phyloP scores from a whole-genome alignment of 2,113 vertebrate genomes.

The Atherinomorus stipes region DNA sequence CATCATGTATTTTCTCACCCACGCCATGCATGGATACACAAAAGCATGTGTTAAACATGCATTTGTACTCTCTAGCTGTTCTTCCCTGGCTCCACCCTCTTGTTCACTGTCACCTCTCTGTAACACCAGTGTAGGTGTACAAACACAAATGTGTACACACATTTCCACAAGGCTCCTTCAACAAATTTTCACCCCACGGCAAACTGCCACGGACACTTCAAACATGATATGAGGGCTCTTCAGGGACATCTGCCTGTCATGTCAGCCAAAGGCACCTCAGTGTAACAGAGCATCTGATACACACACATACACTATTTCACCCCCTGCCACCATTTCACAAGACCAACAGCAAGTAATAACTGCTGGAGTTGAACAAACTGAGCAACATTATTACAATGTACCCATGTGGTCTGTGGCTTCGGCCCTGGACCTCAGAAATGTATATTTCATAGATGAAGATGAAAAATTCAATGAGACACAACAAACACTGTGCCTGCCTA shows the following conservation, averaged over 20 bases:
- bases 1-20: slow-evolving; percentile 29
- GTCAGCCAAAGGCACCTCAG: slow-evolving; percentile 40
- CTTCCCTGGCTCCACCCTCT: slow-evolving; percentile 6
- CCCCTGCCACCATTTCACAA: not conserved
- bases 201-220: slow-evolving; percentile 57
- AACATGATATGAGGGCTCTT: slow-evolving; percentile 68
- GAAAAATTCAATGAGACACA: slow-evolving; percentile 76
- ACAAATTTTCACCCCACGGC: slow-evolving; percentile 50
- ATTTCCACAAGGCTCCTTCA: slow-evolving; percentile 37
- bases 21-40: slow-evolving; percentile 40
- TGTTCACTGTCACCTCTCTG: not conserved
- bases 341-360: slow-evolving; percentile 53
- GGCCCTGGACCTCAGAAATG: slow-evolving; percentile 45
- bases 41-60: slow-evolving; percentile 55
- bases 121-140: not conserved
- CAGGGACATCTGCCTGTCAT: slow-evolving; percentile 66
- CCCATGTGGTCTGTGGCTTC: slow-evolving; percentile 42
- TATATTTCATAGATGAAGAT: slow-evolving; percentile 76
- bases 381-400: slow-evolving; percentile 60
- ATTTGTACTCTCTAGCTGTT: not conserved
- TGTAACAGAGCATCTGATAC: slow-evolving; percentile 23
- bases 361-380: slow-evolving; percentile 64
- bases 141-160: slow-evolving; percentile 6
- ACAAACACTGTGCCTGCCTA: slow-evolving; percentile 55
- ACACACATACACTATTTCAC: slow-evolving; percentile 4